Conservation (phyloP, 2,797 vertebrate genomes). For the Phrynocephalus vlangalii region DNA sequence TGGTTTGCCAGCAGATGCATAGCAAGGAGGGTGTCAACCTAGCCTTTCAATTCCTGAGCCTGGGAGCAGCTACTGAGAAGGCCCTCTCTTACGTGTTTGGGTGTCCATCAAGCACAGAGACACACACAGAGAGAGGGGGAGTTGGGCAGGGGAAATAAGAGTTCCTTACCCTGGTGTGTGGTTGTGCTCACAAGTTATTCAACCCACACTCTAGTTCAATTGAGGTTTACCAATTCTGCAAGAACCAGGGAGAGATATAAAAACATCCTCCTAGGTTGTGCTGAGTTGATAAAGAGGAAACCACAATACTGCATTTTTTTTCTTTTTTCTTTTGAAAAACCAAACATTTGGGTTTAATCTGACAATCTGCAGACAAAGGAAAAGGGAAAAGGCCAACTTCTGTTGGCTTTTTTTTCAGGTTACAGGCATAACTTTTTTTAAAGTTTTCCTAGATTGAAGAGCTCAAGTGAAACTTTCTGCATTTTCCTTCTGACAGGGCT, state of each 20-base stretch:
- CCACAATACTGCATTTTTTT: not conserved
- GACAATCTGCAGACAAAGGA: not conserved
- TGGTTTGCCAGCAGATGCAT: too few species aligned
- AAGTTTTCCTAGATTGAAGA: not conserved
- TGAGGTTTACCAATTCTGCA: not conserved
- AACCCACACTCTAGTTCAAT: not conserved
- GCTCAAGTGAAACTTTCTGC: not conserved
- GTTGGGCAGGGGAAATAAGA: too few species aligned
- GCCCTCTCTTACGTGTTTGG: too few species aligned
- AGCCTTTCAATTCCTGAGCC: too few species aligned
- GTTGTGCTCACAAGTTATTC: not conserved
- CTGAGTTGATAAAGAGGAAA: not conserved
- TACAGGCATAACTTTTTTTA: not conserved
- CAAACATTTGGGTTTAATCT: not conserved
- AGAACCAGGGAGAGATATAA: not conserved
- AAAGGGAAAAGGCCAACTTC: not conserved
- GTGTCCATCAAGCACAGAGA: too few species aligned
- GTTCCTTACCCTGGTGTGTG: too few species aligned
- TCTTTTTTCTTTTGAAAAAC: not conserved
- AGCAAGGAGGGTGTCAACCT: too few species aligned
- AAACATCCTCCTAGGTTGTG: slow-evolving; percentile 9
- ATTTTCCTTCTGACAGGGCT: not conserved
- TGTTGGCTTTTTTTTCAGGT: not conserved
- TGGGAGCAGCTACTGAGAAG: too few species aligned
- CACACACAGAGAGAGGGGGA: too few species aligned